Evolutionary conservation across 2,888 invertebrate species (phyloP).

Genomic region (Pherbina coryleti): DNA sequence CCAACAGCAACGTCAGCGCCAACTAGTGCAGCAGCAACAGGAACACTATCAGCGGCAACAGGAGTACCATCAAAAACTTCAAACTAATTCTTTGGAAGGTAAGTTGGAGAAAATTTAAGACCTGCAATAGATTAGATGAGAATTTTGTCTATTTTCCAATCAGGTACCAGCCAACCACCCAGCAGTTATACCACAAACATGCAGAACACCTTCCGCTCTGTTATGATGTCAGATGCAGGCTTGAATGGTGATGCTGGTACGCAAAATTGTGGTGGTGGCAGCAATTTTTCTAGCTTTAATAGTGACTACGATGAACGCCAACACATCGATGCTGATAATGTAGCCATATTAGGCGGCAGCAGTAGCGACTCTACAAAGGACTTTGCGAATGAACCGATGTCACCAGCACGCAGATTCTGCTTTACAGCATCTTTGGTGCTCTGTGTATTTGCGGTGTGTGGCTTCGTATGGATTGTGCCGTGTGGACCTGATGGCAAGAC

Average conservation of each 20-base stretch:
- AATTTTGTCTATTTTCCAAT: not conserved
- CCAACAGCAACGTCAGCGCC: constrained; percentile 47
- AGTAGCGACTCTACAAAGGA: constrained; percentile 69
- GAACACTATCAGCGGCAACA: constrained; percentile 40
- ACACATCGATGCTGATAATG: constrained; percentile 65
- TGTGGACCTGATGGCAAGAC: constrained; percentile 77
- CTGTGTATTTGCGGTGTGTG: constrained; percentile 78
- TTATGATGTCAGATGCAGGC: constrained; percentile 64
- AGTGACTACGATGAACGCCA: constrained; percentile 65
- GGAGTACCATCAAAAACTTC: constrained; percentile 38
- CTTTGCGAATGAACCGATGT: constrained; percentile 72
- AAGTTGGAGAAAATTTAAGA: not conserved
- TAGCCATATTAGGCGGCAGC: constrained; percentile 63
- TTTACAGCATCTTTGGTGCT: constrained; percentile 79
- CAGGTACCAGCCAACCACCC: constrained; percentile 38
- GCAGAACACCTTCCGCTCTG: constrained; percentile 66
- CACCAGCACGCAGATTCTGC: constrained; percentile 76
- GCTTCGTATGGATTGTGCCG: constrained; percentile 83
- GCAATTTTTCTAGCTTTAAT: constrained; percentile 63
- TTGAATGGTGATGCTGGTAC: constrained; percentile 41
- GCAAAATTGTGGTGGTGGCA: constrained; percentile 52
- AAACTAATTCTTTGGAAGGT: constrained; percentile 8
- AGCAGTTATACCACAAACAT: constrained; percentile 60
- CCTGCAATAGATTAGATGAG: not conserved
- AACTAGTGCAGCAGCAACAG: constrained; percentile 41